Conservation (phyloP, 2,113 vertebrate genomes). For the Gavialis gangeticus region DNA sequence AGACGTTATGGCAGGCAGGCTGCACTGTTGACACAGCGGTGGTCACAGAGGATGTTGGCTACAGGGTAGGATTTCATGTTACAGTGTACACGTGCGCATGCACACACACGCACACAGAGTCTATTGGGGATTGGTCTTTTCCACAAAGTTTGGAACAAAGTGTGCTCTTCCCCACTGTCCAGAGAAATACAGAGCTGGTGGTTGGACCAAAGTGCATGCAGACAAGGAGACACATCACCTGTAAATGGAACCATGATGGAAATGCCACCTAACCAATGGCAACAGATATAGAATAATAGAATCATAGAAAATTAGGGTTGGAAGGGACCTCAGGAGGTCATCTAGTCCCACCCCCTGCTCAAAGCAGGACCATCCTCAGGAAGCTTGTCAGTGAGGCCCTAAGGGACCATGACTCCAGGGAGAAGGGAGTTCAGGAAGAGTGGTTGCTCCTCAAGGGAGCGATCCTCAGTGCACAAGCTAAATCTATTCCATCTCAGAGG, state of each 20-base stretch:
- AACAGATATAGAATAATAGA: no score
- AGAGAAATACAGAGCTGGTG: background rate
- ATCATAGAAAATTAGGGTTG: no score
- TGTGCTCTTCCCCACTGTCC: background rate
- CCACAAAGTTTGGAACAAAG: background rate
- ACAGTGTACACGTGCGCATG: rapidly evolving
- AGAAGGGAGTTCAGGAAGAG: no score
- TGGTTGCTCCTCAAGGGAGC: no score
- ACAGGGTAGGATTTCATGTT: constrained; percentile 80
- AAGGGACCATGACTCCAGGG: no score
- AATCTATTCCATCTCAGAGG: no score
- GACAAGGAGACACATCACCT: no score
- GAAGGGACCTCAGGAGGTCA: no score
- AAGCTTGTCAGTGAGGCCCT: no score
- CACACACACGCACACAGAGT: rapidly evolving
- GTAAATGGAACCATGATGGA: background rate
- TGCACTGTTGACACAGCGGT: constrained; percentile 75
- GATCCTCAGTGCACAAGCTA: no score
- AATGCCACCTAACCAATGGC: background rate
- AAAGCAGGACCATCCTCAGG: no score
- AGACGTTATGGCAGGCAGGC: constrained; percentile 92
- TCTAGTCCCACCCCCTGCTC: no score
- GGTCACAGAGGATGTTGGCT: constrained; percentile 87
- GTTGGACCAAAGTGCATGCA: background rate
- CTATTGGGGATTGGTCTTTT: background rate